Base-by-base conservation (phyloP, 2,888 invertebrate genomes). In the Epiblema foenella region DNA sequence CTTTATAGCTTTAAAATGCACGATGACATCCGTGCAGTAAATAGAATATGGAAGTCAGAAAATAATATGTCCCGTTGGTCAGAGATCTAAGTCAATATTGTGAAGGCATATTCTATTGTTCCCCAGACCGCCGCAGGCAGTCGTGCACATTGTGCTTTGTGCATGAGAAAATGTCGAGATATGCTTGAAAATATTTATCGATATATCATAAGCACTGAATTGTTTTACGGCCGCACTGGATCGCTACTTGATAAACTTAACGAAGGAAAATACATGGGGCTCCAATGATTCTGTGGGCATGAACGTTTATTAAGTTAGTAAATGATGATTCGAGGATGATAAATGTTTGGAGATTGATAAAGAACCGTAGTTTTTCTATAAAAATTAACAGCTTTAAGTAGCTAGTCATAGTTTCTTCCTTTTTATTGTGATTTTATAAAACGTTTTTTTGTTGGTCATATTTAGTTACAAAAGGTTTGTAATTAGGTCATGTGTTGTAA, bases 121-220 rank as follows among this genome's bases (percentile, higher is more conserved):
- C 79, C 76, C 65, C 62, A n/a, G 57, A 69, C 72, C 59, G 80
- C 85, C 82, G 70, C 77, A 77, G 83, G 85, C 85, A 81, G 82
- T 89, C 89, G 86, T 84, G 86, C 84, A 79, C 87, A 86, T 89
- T 89, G 89, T 89, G 81, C 88, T 90, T 90, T 91, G 91, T 90
- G 83, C 88, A 84, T 85, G 58, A 80, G 81, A 83, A 84, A 83
- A 81, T 60, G 72, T 76, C 76, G 67, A 75, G 79, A 75, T 72
- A 65, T 66, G 54, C 63, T 71, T 39, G 69, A 56, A 68, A 66
- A 75, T 77, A 74, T 71, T 69, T 75, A 73, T 68, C 74, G 67
- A 62, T 42, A 46, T 57, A 71, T 71, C 71, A 62, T 60, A 67
- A 42, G 18, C 29, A 12, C 49, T 54, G 54, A 57, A 56, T 58